Evolutionary conservation across 2,113 vertebrate genomes (phyloP), one percentile per base, ranked within the genome.

Genomic region (Trogon surrucura): DNA sequence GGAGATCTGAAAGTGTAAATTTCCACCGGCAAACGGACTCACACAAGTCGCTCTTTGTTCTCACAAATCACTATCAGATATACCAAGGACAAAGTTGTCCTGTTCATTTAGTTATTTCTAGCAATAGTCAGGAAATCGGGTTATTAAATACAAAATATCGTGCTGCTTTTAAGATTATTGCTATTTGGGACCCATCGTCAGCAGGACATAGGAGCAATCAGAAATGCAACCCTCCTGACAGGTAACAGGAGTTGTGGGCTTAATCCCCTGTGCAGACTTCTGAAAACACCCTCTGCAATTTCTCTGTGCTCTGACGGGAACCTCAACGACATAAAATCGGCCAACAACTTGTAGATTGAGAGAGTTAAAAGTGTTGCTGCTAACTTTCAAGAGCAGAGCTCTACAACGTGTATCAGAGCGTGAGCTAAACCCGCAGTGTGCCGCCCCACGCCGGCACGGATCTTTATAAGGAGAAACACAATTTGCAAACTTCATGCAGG

Each of bases 1-100:
- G 95, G 74, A 74, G 91, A 82, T 87, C 86, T 54, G 62, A 21
- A 96, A 80, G 88, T 95, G 96, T 92, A 96, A 96, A 95, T 97
- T 95, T 95, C 94, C 91, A 95, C 34, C 95, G 96, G 94, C 95
- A 97, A 91, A 94, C 3, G 5, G 88, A 78, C 79, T 71, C 72
- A 51, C 2, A 17, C 74, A 95, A 94, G 85, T 95, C 94, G 85
- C 56, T 95, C 85, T 90, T 92, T 93, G 75, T 96, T 95, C 90
- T 96, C 94, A 91, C 88, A 30, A 78, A 70, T 38, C 80, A 70
- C 93, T 94, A 13, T 8, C 62, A 81, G 79, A 85, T 65, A 9
- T 27, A 95, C 83, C 81, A 74, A 94, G 88, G 88, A 91, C 85
- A 93, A 90, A 85, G 88, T 23, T 66, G 57, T 58, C 67, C 75